A percentile compares a stretch with the other conserved stretches of the same genome.
Conservation (phyloP, 2,113 vertebrate genomes). For the Elgaria multicarinata region DNA sequence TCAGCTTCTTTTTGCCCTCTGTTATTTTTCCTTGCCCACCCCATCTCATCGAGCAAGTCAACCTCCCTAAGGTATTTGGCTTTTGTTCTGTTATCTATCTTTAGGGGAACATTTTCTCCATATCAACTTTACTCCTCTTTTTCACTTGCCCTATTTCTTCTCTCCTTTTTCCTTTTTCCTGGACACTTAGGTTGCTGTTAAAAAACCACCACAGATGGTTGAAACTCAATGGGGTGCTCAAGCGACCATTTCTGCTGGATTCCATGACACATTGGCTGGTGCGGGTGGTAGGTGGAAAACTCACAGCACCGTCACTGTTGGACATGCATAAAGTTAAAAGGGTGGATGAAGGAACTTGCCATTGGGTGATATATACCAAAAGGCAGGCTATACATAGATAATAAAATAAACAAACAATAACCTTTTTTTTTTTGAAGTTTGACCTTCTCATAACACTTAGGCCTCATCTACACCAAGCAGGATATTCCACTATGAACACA, state of each 20-base stretch:
- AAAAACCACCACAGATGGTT: neutral
- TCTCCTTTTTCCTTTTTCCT: slow-evolving; percentile 43
- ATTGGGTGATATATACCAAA: neutral
- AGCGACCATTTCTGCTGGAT: neutral
- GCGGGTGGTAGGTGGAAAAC: too few species aligned
- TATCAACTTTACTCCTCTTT: slow-evolving; percentile 47
- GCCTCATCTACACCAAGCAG: too few species aligned
- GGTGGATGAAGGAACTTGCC: neutral
- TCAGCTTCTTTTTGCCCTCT: slow-evolving; percentile 58
- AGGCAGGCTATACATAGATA: neutral
- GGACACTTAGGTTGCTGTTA: slow-evolving; percentile 37
- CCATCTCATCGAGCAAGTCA: slow-evolving; percentile 36
- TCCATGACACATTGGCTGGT: neutral
- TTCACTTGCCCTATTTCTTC: slow-evolving; percentile 41
- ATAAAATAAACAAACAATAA: too few species aligned
- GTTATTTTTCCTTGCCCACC: neutral
- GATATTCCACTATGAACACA: too few species aligned
- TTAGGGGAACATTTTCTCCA: slow-evolving; percentile 48
- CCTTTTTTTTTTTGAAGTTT: neutral
- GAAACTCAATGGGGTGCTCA: slow-evolving; percentile 11
- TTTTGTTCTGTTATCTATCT: slow-evolving; percentile 57
- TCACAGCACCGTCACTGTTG: neutral
- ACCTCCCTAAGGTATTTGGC: slow-evolving; percentile 56
- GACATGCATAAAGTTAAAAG: neutral
- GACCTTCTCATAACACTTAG: neutral